A percentile compares a stretch with the other conserved stretches of the same genome.
Conservation (phyloP, 1,140 invertebrate species). For the Melanaphis sacchari region DNA sequence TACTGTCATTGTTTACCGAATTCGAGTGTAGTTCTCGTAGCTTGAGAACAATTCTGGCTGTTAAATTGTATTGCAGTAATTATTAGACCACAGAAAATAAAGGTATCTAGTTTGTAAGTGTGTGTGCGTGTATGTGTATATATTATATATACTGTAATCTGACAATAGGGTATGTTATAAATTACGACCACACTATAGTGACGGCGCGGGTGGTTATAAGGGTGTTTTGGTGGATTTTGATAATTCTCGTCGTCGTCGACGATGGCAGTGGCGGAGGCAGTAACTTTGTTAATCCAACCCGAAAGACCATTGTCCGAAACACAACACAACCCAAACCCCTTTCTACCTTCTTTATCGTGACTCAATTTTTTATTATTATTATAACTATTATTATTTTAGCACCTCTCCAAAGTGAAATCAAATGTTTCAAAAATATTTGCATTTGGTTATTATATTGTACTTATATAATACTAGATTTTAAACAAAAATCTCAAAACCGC, state of each 20-base stretch:
- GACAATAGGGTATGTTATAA: constrained; percentile 55
- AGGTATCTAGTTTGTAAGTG: neutral
- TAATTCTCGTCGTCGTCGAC: constrained; percentile 44
- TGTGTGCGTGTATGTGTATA: neutral
- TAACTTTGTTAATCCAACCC: constrained; percentile 57
- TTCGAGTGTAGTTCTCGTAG: constrained; percentile 19
- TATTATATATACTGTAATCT: constrained; percentile 49
- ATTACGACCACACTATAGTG: constrained; percentile 4
- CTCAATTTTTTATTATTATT: constrained; percentile 38
- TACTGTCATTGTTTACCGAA: constrained; percentile 23
- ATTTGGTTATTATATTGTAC: neutral
- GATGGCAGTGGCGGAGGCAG: neutral
- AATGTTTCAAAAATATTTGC: constrained; percentile 15
- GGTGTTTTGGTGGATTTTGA: constrained; percentile 44
- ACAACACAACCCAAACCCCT: constrained; percentile 32
- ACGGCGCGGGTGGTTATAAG: neutral
- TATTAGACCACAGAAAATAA: constrained; percentile 53
- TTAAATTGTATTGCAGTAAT: constrained; percentile 51
- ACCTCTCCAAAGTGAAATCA: neutral
- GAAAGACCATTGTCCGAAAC: constrained; percentile 50
- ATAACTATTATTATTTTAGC: constrained; percentile 41
- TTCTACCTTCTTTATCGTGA: constrained; percentile 44
- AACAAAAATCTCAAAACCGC: neutral
- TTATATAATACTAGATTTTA: neutral
- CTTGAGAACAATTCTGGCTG: constrained; percentile 41